These are phyloP conservation scores for Isichthys henryi DNA, from an alignment of 2,113 vertebrate genomes.

Conservation along the genomic window DNA sequence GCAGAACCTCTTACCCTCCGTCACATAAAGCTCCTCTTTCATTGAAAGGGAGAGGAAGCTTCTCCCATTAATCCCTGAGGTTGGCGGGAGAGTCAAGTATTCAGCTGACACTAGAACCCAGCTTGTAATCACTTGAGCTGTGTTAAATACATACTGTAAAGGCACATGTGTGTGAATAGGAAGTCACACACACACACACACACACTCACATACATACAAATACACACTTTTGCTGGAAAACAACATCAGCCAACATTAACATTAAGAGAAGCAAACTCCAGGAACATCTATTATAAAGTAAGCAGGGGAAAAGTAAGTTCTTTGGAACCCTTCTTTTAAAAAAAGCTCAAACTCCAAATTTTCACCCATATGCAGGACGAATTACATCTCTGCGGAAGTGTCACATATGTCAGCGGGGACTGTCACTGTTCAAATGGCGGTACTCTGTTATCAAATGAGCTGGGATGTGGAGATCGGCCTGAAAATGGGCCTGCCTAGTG, in stretches of 20 bases:
- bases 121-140: not conserved
- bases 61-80: constrained; percentile 3
- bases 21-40: not conserved
- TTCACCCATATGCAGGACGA: not conserved
- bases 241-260: not conserved
- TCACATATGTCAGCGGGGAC: not conserved
- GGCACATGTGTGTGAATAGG: not conserved
- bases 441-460: not conserved
- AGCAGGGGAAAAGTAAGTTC: not conserved
- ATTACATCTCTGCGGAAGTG: not conserved
- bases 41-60: not conserved
- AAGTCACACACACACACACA: no score
- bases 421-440: not conserved
- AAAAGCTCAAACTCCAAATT: not conserved
- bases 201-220: no score
- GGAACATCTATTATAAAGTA: not conserved
- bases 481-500: not conserved
- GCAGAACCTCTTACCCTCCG: not conserved
- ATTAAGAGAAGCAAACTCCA: not conserved
- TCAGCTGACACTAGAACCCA: not conserved
- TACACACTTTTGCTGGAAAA: not conserved
- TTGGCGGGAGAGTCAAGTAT: not conserved
- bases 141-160: not conserved
- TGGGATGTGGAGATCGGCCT: not conserved
- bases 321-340: not conserved